Percentiles rank a stretch among this genome's conserved stretches.
These are phyloP conservation scores for Sitodiplosis mosellana DNA, from an alignment of 1,140 invertebrate genomes.

Conservation along the genomic window DNA sequence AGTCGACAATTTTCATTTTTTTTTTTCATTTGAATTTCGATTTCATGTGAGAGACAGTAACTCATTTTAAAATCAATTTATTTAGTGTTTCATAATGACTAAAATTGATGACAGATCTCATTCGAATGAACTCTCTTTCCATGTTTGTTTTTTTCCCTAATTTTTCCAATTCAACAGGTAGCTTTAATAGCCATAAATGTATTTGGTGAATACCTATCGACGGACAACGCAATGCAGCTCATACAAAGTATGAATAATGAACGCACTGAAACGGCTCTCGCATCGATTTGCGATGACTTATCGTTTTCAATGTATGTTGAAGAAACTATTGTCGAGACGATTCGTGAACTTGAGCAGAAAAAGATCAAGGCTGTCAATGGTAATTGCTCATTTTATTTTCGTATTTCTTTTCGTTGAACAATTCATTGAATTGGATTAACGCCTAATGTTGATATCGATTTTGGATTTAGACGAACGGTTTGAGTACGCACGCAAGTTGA, in stretches of 20 bases:
- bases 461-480: constrained; percentile 65
- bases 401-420: constrained; percentile 7
- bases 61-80: too few species aligned
- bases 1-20: too few species aligned
- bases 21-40: too few species aligned
- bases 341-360: constrained; percentile 70
- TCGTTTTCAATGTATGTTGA: constrained; percentile 95
- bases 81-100: too few species aligned
- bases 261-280: constrained; percentile 28
- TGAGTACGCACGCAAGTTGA: constrained; percentile 79
- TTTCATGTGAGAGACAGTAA: too few species aligned
- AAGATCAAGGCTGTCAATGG: constrained; percentile 67
- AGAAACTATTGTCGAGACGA: constrained; percentile 72
- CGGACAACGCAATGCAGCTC: background rate
- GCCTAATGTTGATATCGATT: background rate
- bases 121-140: too few species aligned
- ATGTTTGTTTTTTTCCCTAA: too few species aligned
- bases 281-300: constrained; percentile 82
- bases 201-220: constrained; percentile 43
- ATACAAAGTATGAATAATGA: constrained; percentile 4
- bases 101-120: too few species aligned
- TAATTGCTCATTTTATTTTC: too few species aligned
- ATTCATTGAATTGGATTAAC: constrained; percentile 2
- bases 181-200: constrained; percentile 57
- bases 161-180: constrained; percentile 30